Base-by-base conservation (phyloP, 2,888 invertebrate species). In the Seira musarum region DNA sequence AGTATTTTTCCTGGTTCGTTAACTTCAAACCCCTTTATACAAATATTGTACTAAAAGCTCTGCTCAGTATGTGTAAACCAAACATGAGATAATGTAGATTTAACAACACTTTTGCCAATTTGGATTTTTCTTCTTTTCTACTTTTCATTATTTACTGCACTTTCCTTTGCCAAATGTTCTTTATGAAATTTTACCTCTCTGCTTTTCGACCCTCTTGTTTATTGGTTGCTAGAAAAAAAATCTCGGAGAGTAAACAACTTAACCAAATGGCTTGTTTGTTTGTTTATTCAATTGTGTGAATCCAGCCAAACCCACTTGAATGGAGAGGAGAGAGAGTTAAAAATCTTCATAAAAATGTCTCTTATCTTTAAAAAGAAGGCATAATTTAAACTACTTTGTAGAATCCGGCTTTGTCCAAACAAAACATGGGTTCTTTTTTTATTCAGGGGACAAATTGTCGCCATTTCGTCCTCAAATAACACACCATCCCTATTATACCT, bases 1-100 rank as follows among this genome's bases (percentile, higher is more conserved):
- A 57, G 68, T 73, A 79, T 69, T 73, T 79, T 79, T 79, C 46
- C 69, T 69, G 79, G 79, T 79, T 79, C 79, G 79, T 79, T 79
- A 79, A 24, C 73, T 57, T 61, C 24, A 61, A 19, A 61, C 61
- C 61, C 53, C 30, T 22, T 17, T 67, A n/a, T 53, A 19, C 22
- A 35, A 66, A 53, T 53, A 17, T 13, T n/a, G 53, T 53, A 17
- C 53, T 53, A 53, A 17, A 53, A 53, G 17, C 53, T 8, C 30
- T 30, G 30, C 30, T 30, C 30, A 8, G 30, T 30, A 30, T 30
- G 30, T 30, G 30, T 30, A 30, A 30, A 30, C 30, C 30, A 30
- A 30, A 30, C 30, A 53, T 13, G 53, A 53, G 53, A 30, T 53
- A 53, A 53, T 53, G 53, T 53, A 53, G 53, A 53, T 53, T 53